Percentiles rank a stretch among this genome's conserved stretches.
These are phyloP conservation scores for Aphrocallistes beatrix DNA, from an alignment of 37 sponge, comb jelly and placozoan species.

Conservation along the genomic window DNA sequence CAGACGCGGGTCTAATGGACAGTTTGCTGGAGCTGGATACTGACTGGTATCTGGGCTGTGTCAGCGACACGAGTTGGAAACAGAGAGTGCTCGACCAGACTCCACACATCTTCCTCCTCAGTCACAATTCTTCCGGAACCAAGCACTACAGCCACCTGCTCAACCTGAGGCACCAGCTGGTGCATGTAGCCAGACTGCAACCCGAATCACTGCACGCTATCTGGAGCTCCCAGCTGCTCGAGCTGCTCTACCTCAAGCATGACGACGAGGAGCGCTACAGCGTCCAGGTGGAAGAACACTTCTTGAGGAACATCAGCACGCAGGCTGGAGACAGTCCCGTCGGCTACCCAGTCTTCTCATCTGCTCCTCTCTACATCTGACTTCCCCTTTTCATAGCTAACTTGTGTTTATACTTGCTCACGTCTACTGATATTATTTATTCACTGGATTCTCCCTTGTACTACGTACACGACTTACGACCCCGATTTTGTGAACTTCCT, in stretches of 20 bases:
- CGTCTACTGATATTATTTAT: neutral
- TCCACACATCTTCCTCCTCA: neutral
- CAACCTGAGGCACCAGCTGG: constrained; percentile 39
- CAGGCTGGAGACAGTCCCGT: constrained; percentile 67
- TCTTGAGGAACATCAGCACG: constrained; percentile 61
- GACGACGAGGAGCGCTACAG: constrained; percentile 92
- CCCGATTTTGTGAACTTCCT: too few relatives aligned
- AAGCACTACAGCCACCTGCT: constrained; percentile 28
- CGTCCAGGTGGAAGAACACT: constrained; percentile 64
- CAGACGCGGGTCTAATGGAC: neutral
- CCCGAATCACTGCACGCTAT: constrained; percentile 34
- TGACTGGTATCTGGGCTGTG: neutral
- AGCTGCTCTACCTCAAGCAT: constrained; percentile 71
- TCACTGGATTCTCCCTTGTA: neutral
- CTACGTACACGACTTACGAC: too few relatives aligned
- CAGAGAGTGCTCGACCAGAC: neutral
- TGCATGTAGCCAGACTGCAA: constrained; percentile 56
- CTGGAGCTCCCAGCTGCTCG: constrained; percentile 61
- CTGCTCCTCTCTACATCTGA: constrained; percentile 23
- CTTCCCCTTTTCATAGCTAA: neutral
- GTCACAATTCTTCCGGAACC: neutral
- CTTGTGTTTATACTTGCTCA: constrained; percentile 7
- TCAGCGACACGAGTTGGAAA: neutral
- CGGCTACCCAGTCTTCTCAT: constrained; percentile 60
- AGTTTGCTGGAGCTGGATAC: neutral